Evolutionary conservation across 2,797 vertebrate species (phyloP).

Genomic region (Peromyscus melanophrys): DNA sequence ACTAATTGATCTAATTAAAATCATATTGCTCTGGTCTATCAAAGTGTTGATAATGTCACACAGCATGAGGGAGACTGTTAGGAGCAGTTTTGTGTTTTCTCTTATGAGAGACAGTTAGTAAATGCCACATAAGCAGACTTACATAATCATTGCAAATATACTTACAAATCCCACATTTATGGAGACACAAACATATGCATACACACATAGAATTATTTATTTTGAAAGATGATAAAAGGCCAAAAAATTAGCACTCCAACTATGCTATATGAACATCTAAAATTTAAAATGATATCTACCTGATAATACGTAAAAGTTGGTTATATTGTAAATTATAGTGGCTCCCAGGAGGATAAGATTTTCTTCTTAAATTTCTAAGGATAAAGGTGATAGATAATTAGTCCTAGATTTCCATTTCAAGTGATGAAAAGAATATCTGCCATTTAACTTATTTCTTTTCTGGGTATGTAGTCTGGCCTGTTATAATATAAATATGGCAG

Average conservation of each 20-base stretch:
- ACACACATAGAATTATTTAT: neutral
- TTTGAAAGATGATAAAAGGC: constrained; percentile 29
- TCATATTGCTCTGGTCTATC: neutral
- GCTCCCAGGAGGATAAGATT: neutral
- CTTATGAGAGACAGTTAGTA: neutral
- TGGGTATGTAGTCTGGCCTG: neutral
- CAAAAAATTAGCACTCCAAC: neutral
- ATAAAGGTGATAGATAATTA: neutral
- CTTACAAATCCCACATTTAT: neutral
- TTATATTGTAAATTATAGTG: neutral
- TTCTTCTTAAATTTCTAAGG: neutral
- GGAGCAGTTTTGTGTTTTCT: neutral
- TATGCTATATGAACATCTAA: neutral
- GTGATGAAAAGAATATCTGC: neutral
- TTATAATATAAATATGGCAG: neutral
- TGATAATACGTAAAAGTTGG: neutral
- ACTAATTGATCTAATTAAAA: constrained; percentile 42
- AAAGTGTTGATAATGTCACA: constrained; percentile 56
- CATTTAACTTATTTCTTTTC: neutral
- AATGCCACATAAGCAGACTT: constrained; percentile 14
- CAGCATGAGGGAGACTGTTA: neutral
- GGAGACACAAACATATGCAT: neutral
- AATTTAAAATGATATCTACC: neutral
- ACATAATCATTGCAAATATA: neutral
- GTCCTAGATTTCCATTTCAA: neutral